phyloP scores from a whole-genome alignment of 2,797 vertebrate genomes.

The Gastrophryne carolinensis region DNA sequence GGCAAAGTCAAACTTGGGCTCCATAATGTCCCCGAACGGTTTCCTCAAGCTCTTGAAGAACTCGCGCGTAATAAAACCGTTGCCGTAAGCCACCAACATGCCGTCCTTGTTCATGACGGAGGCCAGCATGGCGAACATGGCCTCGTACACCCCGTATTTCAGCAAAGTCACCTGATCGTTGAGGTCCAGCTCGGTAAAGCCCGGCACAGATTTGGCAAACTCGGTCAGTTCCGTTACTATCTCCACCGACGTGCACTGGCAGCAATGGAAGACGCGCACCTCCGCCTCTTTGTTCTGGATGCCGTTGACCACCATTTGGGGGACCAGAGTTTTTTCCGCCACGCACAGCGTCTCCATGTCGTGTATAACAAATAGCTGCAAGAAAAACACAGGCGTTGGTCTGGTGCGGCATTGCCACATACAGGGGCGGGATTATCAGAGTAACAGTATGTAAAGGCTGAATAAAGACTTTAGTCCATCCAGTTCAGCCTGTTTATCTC shows the following conservation, averaged over 20 bases:
- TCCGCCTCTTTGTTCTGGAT: constrained; percentile 86
- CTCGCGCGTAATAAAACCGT: constrained; percentile 91
- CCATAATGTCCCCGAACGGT: constrained; percentile 94
- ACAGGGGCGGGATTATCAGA: too few relatives aligned
- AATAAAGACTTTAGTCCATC: too few relatives aligned
- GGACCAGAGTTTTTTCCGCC: constrained; percentile 85
- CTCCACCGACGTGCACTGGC: constrained; percentile 90
- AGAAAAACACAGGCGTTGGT: constrained; percentile 6
- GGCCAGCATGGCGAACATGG: constrained; percentile 89
- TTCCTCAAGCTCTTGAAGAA: constrained; percentile 93
- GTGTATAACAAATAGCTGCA: constrained; percentile 89
- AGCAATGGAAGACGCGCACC: constrained; percentile 87
- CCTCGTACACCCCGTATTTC: constrained; percentile 93
- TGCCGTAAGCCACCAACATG: constrained; percentile 86
- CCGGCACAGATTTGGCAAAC: constrained; percentile 92
- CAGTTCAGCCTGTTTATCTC: too few relatives aligned
- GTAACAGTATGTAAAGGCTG: too few relatives aligned
- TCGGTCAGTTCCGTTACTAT: constrained; percentile 92
- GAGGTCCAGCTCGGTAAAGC: constrained; percentile 84
- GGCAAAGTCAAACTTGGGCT: constrained; percentile 96
- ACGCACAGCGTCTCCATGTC: constrained; percentile 92
- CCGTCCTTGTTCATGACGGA: constrained; percentile 97
- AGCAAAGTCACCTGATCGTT: constrained; percentile 93
- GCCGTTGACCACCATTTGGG: constrained; percentile 76
- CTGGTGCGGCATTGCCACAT: too few relatives aligned